phyloP scores from a whole-genome alignment of 2,888 invertebrate species.

The Polymixis flavicincta region DNA sequence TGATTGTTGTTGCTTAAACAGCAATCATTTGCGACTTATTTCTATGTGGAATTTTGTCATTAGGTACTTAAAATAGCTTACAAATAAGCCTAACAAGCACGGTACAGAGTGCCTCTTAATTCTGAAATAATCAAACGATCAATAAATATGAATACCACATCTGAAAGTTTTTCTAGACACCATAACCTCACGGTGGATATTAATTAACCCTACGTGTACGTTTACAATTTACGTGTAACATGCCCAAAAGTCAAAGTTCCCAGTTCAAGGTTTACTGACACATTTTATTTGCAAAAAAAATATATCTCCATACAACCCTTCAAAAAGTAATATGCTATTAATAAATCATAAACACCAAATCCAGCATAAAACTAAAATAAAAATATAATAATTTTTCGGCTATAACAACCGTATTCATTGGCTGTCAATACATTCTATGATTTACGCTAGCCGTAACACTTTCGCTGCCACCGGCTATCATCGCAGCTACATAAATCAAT shows the following conservation, averaged over 20 bases:
- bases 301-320: background rate
- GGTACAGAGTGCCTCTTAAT: background rate
- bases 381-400: conserved; percentile 76
- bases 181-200: background rate
- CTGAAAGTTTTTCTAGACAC: background rate
- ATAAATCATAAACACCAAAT: conserved; percentile 54
- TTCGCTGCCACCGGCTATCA: conserved; percentile 78
- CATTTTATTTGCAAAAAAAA: background rate
- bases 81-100: background rate
- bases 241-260: background rate
- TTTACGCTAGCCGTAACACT: conserved; percentile 85
- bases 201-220: background rate
- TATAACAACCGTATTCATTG: conserved; percentile 84
- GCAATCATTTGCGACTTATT: conserved; percentile 15
- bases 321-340: conserved; percentile 18
- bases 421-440: conserved; percentile 89
- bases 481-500: conserved; percentile 85
- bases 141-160: background rate
- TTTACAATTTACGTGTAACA: background rate
- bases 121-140: background rate
- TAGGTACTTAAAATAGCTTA: background rate
- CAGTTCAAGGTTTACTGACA: background rate
- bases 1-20: conserved; percentile 15
- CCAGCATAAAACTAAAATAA: conserved; percentile 56
- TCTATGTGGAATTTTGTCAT: conserved; percentile 25